Base-by-base conservation (phyloP, 37 sponge, comb jelly and placozoan genomes). In the Oopsacas minuta region DNA sequence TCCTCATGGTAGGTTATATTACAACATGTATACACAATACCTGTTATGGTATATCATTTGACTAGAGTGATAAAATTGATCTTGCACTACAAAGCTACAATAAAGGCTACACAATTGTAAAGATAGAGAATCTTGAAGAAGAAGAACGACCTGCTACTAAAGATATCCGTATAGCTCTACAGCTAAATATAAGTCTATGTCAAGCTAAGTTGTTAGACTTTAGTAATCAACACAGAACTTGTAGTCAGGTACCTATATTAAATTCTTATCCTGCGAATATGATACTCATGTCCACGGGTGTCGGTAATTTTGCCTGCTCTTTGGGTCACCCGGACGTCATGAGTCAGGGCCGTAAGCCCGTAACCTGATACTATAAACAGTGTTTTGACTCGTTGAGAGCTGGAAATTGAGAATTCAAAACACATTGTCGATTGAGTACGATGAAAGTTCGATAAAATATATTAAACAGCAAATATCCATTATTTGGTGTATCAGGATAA, bases 11-110 rank as follows among this genome's bases (percentile, higher is more conserved):
- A 15, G 15, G 49, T 17, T 39, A 39, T 39, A 39, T 34, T 7
- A 84, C 49, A 42, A 8, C 49, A 15, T 42, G 22, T 8, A 37
- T 20, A 20, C 81, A 10, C 8, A 8, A 39, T 75, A 28, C 38
- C 17, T 15, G 38, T 22, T 83, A 30, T 35, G 25, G 39, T 37
- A 36, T 84, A 52, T 20, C 1, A 3, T 85, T 32, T 39, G 52
- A n/a, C 83, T 0, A 88, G 87, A 38, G 52, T 17, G 83, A 61
- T 17, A 92, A 89, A 52, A 90, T 82, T 39, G 39, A 49, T 0
- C 88, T 93, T 61, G 97, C 94, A 30, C 85, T 86, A 25, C 94
- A 92, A 83, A 85, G 88, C 37, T 97, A 97, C 92, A 83, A 86
- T 37, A 46, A 90, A 35, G 95, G 88, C 0, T 20, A 84, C 39